phyloP scores from a whole-genome alignment of 2,113 vertebrate genomes.

The Syngnathus scovelli region DNA sequence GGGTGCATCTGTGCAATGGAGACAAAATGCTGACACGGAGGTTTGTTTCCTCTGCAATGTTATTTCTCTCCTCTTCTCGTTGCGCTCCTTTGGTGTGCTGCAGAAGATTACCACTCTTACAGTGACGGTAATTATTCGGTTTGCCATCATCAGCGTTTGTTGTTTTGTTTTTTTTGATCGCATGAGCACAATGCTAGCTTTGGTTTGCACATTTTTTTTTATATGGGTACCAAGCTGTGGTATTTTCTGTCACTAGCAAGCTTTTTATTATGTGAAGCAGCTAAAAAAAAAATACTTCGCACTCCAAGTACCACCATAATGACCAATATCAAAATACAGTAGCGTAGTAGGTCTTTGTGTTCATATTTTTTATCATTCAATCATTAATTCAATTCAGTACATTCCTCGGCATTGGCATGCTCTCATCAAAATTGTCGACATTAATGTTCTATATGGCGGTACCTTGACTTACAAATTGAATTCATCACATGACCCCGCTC shows the following conservation, averaged over 20 bases:
- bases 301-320: no score
- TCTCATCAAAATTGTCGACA: background rate
- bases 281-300: background rate
- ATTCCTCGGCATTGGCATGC: background rate
- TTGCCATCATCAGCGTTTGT: constrained; percentile 33
- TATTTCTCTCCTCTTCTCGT: constrained; percentile 55
- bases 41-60: constrained; percentile 56
- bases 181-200: constrained; percentile 44
- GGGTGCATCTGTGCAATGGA: constrained; percentile 7
- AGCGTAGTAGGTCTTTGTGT: no score
- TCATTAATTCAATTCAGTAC: background rate
- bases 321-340: no score
- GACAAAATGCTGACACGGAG: constrained; percentile 39
- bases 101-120: constrained; percentile 99
- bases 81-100: constrained; percentile 72
- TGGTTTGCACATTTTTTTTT: constrained; percentile 15
- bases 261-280: background rate
- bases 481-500: no score
- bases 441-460: no score
- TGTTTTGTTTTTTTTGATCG: constrained; percentile 26
- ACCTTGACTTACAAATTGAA: no score
- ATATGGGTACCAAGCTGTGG: constrained; percentile 17
- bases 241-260: background rate
- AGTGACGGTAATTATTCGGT: constrained; percentile 87
- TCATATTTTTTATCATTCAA: background rate